These are phyloP conservation scores for Drosophila arawakana DNA, from an alignment of 1,140 invertebrate species.

Conservation along the genomic window DNA sequence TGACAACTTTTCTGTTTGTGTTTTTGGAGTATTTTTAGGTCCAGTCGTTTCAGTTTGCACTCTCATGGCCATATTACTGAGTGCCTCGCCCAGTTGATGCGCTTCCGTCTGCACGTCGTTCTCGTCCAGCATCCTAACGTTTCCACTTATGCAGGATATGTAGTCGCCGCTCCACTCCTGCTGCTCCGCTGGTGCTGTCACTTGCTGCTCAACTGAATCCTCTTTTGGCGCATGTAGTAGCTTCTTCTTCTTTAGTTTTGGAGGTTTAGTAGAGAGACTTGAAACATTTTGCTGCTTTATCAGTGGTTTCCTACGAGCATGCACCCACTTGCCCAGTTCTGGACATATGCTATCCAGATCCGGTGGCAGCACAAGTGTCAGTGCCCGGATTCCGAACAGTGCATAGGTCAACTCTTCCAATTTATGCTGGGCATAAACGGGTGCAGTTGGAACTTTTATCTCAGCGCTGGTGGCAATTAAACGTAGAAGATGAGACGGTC, in stretches of 20 bases:
- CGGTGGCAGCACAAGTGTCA: slow-evolving; percentile 52
- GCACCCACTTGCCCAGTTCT: slow-evolving; percentile 52
- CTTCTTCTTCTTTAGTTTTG: slow-evolving; percentile 11
- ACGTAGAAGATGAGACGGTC: slow-evolving; percentile 62
- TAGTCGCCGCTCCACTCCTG: slow-evolving; percentile 57
- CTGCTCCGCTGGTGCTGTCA: neutral
- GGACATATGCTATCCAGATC: slow-evolving; percentile 51
- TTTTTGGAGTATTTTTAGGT: neutral
- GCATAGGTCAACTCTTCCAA: slow-evolving; percentile 64
- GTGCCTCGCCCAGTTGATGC: slow-evolving; percentile 43
- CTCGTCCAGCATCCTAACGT: slow-evolving; percentile 17
- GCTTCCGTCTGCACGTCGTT: slow-evolving; percentile 49
- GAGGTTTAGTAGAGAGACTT: neutral
- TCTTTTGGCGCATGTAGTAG: neutral
- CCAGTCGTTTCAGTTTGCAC: neutral
- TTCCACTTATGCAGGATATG: slow-evolving; percentile 44
- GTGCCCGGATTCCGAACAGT: slow-evolving; percentile 58
- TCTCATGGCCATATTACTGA: slow-evolving; percentile 52
- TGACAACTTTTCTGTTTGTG: neutral
- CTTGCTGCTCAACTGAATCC: neutral
- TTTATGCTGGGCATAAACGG: slow-evolving; percentile 67
- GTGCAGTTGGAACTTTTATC: slow-evolving; percentile 54
- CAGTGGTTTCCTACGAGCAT: slow-evolving; percentile 2
- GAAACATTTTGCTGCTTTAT: neutral
- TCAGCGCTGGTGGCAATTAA: slow-evolving; percentile 65